Conservation (phyloP, 2,113 vertebrate genomes). For the Pholis gunnellus region DNA sequence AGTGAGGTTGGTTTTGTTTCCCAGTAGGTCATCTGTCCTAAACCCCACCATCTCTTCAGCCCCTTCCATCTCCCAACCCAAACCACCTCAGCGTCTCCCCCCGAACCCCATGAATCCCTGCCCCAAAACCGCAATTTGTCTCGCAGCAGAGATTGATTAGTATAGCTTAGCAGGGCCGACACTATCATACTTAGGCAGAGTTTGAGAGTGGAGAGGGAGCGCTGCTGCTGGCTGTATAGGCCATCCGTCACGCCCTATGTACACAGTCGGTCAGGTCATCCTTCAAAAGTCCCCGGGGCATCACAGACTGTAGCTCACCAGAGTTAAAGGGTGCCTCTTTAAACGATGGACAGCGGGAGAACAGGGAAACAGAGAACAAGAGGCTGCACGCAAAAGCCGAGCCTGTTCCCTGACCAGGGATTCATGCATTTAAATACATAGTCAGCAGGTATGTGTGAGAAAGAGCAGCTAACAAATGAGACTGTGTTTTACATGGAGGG, state of each 20-base stretch:
- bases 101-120: conserved; percentile 54
- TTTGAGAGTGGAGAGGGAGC: conserved; percentile 60
- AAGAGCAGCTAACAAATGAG: conserved; percentile 60
- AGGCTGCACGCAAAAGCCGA: conserved; percentile 43
- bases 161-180: conserved; percentile 53
- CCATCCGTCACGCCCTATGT: conserved; percentile 72
- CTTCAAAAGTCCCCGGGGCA: conserved; percentile 44
- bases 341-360: conserved; percentile 26
- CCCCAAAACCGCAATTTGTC: conserved; percentile 75
- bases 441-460: conserved; percentile 60
- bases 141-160: conserved; percentile 69
- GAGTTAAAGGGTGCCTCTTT: conserved; percentile 45
- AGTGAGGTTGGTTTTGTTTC: conserved; percentile 55
- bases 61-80: conserved; percentile 32
- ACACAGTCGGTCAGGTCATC: conserved; percentile 64
- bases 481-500: conserved; percentile 45
- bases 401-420: conserved; percentile 23
- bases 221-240: conserved; percentile 47
- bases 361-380: conserved; percentile 35
- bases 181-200: conserved; percentile 52
- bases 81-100: conserved; percentile 50
- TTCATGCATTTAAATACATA: conserved; percentile 49
- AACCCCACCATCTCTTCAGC: conserved; percentile 29
- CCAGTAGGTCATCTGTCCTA: conserved; percentile 47
- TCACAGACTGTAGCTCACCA: conserved; percentile 46